A percentile compares a stretch with the other conserved stretches of the same genome.
These are phyloP conservation scores for Pteropus alecto DNA, from an alignment of 2,113 vertebrate genomes.

Conservation along the genomic window DNA sequence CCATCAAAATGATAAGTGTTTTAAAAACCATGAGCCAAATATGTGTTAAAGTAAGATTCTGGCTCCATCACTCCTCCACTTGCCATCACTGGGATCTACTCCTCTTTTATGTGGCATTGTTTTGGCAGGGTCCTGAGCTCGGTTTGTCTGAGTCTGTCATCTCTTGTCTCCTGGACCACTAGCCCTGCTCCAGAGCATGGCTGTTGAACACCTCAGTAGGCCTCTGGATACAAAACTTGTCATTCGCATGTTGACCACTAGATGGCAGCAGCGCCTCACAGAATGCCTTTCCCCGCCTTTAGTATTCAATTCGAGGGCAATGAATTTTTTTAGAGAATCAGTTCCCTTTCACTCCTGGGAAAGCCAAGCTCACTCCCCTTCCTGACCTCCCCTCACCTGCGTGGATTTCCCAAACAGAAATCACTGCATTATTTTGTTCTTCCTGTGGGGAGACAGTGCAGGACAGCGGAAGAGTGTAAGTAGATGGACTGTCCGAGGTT, in stretches of 20 bases:
- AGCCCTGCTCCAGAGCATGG: accelerated
- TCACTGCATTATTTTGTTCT: neutral
- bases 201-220: neutral
- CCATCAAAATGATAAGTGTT: neutral
- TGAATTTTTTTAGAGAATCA: neutral
- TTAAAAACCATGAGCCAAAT: neutral
- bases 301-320: neutral
- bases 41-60: neutral
- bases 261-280: constrained; percentile 42
- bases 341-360: neutral
- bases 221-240: neutral
- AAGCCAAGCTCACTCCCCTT: neutral
- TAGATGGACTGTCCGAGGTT: neutral
- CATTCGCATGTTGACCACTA: neutral
- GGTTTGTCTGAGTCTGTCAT: neutral
- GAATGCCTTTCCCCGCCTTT: neutral
- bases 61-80: neutral
- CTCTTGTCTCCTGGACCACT: neutral
- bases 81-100: neutral
- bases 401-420: neutral
- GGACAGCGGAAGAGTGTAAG: neutral
- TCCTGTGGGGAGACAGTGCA: neutral
- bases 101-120: neutral
- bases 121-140: neutral
- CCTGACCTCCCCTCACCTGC: neutral